A percentile compares a stretch with the other conserved stretches of the same genome.
Conservation (phyloP, 2,888 invertebrate genomes). For the Heliconius ismenius region DNA sequence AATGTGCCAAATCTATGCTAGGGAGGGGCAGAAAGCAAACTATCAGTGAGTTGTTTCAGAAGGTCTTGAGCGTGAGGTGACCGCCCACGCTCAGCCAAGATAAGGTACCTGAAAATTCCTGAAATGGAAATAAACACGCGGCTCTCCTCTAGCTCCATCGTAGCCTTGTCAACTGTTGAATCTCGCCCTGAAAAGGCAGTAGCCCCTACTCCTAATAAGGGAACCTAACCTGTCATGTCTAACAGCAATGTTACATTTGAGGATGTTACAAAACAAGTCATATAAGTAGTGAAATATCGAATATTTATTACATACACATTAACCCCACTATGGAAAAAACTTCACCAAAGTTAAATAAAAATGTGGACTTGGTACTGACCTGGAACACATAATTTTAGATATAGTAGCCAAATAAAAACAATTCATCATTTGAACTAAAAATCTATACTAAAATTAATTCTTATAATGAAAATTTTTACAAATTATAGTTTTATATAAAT, state of each 20-base stretch:
- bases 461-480: not conserved
- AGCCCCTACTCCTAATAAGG: constrained; percentile 67
- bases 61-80: constrained; percentile 69
- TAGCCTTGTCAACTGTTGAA: constrained; percentile 82
- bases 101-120: constrained; percentile 79
- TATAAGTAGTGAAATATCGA: constrained; percentile 11
- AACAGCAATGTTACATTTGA: constrained; percentile 4
- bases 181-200: constrained; percentile 77
- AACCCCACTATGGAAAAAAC: constrained; percentile 36
- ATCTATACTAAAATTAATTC: not conserved
- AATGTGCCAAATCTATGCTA: constrained; percentile 83
- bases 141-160: constrained; percentile 77
- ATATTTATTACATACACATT: constrained; percentile 7
- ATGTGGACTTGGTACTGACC: constrained; percentile 71
- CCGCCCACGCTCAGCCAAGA: constrained; percentile 70
- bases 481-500: not conserved
- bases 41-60: constrained; percentile 78
- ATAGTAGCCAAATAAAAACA: constrained; percentile 42
- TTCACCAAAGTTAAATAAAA: constrained; percentile 47
- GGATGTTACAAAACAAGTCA: constrained; percentile 9
- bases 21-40: constrained; percentile 83
- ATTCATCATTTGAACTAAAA: constrained; percentile 11
- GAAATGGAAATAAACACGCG: constrained; percentile 78
- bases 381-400: constrained; percentile 74
- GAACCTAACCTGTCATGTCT: constrained; percentile 48